A percentile compares a stretch with the other conserved stretches of the same genome.
phyloP scores from a whole-genome alignment of 2,113 vertebrate genomes.

The Calonectris borealis region DNA sequence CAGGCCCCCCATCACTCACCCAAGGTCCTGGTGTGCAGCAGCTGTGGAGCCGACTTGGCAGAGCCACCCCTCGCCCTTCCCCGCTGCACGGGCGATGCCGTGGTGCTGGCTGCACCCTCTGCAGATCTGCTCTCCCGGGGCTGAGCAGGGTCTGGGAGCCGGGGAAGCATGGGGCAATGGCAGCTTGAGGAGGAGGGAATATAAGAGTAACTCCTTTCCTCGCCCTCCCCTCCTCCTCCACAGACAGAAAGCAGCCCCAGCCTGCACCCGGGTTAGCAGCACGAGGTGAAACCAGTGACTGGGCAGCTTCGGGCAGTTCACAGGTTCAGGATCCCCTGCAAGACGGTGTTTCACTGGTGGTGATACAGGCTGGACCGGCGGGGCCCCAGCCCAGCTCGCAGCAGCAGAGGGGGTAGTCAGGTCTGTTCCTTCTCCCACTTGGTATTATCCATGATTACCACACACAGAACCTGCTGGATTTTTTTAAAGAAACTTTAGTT shows the following conservation, averaged over 20 bases:
- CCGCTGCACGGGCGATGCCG: rapidly evolving
- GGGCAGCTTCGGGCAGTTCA: background rate
- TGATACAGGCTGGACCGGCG: background rate
- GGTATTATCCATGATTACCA: background rate
- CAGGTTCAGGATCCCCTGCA: background rate
- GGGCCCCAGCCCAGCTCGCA: background rate
- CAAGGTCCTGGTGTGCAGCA: rapidly evolving
- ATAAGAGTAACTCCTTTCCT: background rate
- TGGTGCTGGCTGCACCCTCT: background rate
- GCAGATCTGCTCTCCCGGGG: rapidly evolving
- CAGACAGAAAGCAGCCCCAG: background rate
- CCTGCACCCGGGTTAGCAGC: background rate
- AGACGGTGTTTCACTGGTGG: background rate
- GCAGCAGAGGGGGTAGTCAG: background rate
- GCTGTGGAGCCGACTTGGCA: rapidly evolving
- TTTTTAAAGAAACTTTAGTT: background rate
- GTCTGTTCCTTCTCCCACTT: background rate
- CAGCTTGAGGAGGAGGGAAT: background rate
- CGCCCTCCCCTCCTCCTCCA: rapidly evolving
- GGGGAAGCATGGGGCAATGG: rapidly evolving
- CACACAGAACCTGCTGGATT: background rate
- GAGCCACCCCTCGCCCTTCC: rapidly evolving
- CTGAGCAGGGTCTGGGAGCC: background rate
- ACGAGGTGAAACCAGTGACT: background rate
- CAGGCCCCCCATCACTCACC: rapidly evolving